phyloP scores from a whole-genome alignment of 2,797 vertebrate species.

The Mus caroli region DNA sequence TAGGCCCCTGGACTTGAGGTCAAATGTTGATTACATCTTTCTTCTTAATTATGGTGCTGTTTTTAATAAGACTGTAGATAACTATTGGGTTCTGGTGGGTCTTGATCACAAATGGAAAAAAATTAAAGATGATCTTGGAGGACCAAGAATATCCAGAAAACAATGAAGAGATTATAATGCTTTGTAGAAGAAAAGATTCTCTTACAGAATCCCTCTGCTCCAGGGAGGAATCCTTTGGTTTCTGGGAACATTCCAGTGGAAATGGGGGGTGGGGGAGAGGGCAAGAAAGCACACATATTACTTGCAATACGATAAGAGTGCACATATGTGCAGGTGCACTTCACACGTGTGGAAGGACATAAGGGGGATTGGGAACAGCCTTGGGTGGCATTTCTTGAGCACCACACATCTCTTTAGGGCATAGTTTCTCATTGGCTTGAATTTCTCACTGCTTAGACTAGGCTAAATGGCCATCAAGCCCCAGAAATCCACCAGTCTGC shows the following conservation, averaged over 20 bases:
- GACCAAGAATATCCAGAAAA: slow-evolving; percentile 1
- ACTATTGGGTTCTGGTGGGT: neutral
- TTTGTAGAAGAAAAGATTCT: neutral
- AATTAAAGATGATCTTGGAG: neutral
- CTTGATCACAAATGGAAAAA: neutral
- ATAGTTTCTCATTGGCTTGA: neutral
- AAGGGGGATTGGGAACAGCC: no score
- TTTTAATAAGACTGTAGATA: neutral
- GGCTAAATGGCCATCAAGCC: accelerated
- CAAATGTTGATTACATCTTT: neutral
- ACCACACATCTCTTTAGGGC: neutral
- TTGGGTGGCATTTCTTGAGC: neutral
- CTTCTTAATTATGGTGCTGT: neutral
- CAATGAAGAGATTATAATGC: neutral
- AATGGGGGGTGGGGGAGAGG: no score
- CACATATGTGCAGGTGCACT: neutral
- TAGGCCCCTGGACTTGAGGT: neutral
- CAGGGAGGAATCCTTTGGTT: neutral
- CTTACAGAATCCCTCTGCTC: neutral
- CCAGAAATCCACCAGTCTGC: neutral
- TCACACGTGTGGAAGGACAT: neutral
- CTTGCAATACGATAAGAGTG: neutral
- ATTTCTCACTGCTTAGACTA: neutral
- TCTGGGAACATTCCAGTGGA: neutral
- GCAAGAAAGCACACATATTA: neutral